Evolutionary conservation across 1,140 invertebrate genomes (phyloP).

Genomic region (Heliconius hewitsoni): DNA sequence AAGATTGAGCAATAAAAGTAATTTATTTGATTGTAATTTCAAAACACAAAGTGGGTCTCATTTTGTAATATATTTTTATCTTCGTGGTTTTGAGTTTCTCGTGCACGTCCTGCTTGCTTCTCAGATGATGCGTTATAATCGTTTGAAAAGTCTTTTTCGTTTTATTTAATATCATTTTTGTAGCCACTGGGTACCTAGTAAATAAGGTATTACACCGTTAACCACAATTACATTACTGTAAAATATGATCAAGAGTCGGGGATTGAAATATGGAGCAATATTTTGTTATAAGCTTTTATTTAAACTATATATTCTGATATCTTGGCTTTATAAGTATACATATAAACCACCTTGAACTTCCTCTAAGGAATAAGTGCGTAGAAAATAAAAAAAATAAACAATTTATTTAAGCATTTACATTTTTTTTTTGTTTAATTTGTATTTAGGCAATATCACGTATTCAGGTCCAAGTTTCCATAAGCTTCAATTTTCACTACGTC

Average conservation of each 20-base stretch:
- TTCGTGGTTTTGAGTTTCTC: conserved; percentile 75
- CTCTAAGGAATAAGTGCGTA: too few species aligned
- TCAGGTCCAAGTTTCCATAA: too few species aligned
- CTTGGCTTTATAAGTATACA: not conserved
- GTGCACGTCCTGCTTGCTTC: conserved; percentile 63
- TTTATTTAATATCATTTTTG: conserved; percentile 55
- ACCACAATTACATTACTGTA: conserved; percentile 26
- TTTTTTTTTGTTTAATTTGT: too few species aligned
- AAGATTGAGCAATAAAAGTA: conserved; percentile 81
- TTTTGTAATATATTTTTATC: conserved; percentile 79
- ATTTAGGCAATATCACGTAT: too few species aligned
- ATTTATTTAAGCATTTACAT: too few species aligned
- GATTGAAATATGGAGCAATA: not conserved
- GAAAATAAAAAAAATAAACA: too few species aligned
- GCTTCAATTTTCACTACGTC: too few species aligned
- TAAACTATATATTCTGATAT: not conserved
- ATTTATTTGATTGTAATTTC: conserved; percentile 81
- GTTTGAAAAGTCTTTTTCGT: conserved; percentile 44
- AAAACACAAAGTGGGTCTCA: conserved; percentile 78
- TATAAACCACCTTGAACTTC: too few species aligned
- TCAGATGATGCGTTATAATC: conserved; percentile 54
- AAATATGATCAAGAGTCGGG: not conserved
- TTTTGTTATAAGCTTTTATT: not conserved
- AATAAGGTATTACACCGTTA: conserved; percentile 42
- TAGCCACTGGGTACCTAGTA: conserved; percentile 41